These are phyloP conservation scores for Bibio marci DNA, from an alignment of 2,888 invertebrate species.

Conservation along the genomic window DNA sequence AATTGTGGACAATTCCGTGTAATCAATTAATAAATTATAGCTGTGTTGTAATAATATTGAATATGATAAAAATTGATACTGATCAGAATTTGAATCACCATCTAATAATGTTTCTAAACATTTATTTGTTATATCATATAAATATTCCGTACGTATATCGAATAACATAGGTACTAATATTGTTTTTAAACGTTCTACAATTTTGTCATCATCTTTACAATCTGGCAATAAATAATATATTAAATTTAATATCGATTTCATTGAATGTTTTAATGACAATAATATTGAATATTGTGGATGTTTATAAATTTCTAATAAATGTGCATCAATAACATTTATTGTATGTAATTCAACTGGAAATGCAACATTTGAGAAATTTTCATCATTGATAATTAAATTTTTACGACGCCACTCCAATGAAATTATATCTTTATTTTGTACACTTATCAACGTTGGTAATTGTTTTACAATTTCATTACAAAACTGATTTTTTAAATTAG, in stretches of 20 bases:
- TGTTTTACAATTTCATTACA: constrained; percentile 23
- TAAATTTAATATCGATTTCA: constrained; percentile 24
- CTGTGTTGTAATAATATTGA: constrained; percentile 46
- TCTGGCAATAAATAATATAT: constrained; percentile 21
- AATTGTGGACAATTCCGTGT: constrained; percentile 27
- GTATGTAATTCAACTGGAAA: constrained; percentile 28
- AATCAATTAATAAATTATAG: constrained; percentile 47
- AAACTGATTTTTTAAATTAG: constrained; percentile 22
- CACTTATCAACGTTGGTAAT: constrained; percentile 23
- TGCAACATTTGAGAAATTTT: constrained; percentile 19
- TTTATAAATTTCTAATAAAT: constrained; percentile 23
- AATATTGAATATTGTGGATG: constrained; percentile 21
- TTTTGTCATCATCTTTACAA: constrained; percentile 14
- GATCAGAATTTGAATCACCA: constrained; percentile 31
- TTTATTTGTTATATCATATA: constrained; percentile 43
- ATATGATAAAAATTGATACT: constrained; percentile 44
- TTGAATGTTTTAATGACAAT: constrained; percentile 24
- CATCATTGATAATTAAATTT: constrained; percentile 19
- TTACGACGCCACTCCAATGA: constrained; percentile 27
- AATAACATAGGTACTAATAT: constrained; percentile 45
- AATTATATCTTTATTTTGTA: constrained; percentile 26
- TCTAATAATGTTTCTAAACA: constrained; percentile 25
- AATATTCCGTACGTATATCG: constrained; percentile 58
- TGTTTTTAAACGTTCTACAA: constrained; percentile 20
- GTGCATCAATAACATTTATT: constrained; percentile 26